Evolutionary conservation across 2,888 invertebrate species (phyloP), one percentile per base, ranked within the genome.

Genomic region (Philonicus albiceps): DNA sequence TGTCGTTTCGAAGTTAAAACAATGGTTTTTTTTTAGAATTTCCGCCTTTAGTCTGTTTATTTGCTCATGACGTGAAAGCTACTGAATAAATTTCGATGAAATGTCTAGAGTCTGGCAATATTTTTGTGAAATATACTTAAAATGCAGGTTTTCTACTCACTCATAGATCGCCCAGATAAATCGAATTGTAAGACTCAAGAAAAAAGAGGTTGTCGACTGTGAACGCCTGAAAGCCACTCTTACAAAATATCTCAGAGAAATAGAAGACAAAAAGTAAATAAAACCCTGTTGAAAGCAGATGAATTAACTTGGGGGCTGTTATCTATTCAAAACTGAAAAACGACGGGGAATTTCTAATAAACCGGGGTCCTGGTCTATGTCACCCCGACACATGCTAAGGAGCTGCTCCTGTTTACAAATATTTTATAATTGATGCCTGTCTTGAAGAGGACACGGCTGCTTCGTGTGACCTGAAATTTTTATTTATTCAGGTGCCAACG

Each of bases 401-500:
- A 22, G 64, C 8, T 27, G 11, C 64, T 64, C 27, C 22, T 64
- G 64, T 11, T 64, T 64, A 64, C 64, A 49, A 78, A 49, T 49
- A 78, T 78, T 78, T 34, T 49, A 43, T 43, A 43, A 78, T 78
- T 78, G 49, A 78, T 78, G 43, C 78, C 78, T 49, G 27, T 49
- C 49, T 43, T 78, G 49, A 13, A 16, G 43, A 40, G 40, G 27
- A 40, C 40, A 76, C 43, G 37, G 27, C 49, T 49, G n/a, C 11
- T 76, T 27, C 49, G 49, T 43, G 78, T 49, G 78, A 16, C 78
- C 49, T 78, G 78, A 78, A 78, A 31, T 16, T 49, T 49, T 78
- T 78, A 78, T 49, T 78, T 78, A 78, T 78, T 78, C 78, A 78
- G n/a, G 30, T 49, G 27, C 49, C 78, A 43, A 7, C 27, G 30